Evolutionary conservation across 2,797 vertebrate species (phyloP).

Genomic region (Xiphorhynchus erythropygius): DNA sequence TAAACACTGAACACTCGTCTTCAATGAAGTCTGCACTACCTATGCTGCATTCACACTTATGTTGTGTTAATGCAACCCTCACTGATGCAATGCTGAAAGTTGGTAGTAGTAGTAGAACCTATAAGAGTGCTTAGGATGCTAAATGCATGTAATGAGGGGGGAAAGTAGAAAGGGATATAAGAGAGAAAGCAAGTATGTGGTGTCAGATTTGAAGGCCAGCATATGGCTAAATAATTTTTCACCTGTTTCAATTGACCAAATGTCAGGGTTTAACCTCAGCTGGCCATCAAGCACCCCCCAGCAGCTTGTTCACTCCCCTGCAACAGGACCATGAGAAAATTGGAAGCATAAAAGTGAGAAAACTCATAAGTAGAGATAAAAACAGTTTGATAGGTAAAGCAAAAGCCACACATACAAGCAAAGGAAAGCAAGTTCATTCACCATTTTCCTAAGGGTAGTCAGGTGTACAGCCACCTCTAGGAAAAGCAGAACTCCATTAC

Average conservation of each 20-base stretch:
- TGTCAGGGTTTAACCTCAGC: neutral
- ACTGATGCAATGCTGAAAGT: neutral
- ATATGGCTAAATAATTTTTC: neutral
- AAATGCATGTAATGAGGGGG: neutral
- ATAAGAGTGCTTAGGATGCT: neutral
- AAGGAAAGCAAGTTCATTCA: neutral
- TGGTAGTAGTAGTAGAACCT: neutral
- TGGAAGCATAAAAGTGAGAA: neutral
- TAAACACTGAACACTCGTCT: neutral
- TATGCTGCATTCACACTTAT: neutral
- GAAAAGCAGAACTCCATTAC: neutral
- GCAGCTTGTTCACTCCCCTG: neutral
- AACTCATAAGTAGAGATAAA: neutral
- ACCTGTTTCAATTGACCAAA: neutral
- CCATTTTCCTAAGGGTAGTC: neutral
- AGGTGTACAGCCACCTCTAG: neutral
- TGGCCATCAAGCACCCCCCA: neutral
- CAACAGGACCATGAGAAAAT: neutral
- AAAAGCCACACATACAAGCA: neutral
- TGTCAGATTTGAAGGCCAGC: neutral
- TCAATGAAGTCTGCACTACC: neutral
- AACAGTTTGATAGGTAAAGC: neutral
- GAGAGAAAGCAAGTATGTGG: neutral
- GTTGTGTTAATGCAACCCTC: neutral
- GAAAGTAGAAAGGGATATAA: neutral